Conservation (phyloP, 1,140 invertebrate species). For the Camponotus floridanus region DNA sequence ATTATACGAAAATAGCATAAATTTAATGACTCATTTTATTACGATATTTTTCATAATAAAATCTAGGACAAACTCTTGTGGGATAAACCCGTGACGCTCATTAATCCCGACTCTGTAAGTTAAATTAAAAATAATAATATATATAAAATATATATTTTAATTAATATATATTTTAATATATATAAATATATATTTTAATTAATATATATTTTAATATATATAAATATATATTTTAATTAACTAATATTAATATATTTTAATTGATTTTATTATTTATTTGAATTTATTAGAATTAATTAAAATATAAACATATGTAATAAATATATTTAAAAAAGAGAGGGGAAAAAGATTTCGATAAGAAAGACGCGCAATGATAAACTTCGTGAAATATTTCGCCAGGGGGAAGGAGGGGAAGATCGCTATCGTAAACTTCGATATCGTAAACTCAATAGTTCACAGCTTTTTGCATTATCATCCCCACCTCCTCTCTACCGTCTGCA, state of each 20-base stretch:
- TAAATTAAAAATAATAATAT: not conserved
- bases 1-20: constrained; percentile 3
- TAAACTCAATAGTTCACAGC: constrained; percentile 12
- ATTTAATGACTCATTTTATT: not conserved
- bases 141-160: not conserved
- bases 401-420: not conserved
- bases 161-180: not conserved
- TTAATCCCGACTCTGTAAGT: not conserved
- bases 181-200: too few relatives aligned
- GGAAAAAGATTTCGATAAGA: not conserved
- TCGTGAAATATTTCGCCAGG: not conserved
- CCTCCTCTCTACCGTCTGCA: constrained; percentile 32
- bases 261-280: too few relatives aligned
- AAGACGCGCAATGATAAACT: too few relatives aligned
- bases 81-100: not conserved
- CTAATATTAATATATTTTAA: too few relatives aligned
- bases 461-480: constrained; percentile 57
- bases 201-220: not conserved
- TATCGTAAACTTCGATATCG: constrained; percentile 11
- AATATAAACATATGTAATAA: not conserved
- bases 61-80: not conserved
- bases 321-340: not conserved
- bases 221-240: not conserved
- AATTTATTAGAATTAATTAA: too few relatives aligned
- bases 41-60: not conserved